phyloP scores from a whole-genome alignment of 1,140 invertebrate species.

The Laupala kohalensis region DNA sequence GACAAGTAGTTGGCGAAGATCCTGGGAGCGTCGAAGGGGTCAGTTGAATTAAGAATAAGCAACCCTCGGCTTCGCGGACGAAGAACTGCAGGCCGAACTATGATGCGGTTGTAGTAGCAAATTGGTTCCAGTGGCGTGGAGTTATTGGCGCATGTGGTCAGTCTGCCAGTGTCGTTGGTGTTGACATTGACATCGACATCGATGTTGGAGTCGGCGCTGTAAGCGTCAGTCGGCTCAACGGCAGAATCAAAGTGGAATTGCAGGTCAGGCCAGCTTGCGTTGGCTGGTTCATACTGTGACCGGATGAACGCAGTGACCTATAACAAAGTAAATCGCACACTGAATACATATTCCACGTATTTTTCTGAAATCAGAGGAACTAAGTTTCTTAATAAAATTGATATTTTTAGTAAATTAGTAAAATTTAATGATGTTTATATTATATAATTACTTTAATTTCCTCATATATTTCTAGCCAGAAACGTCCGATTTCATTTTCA shows the following conservation, averaged over 20 bases:
- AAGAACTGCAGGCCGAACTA: slow-evolving; percentile 26
- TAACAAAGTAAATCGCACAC: no score
- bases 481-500: no score
- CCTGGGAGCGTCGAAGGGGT: slow-evolving; percentile 44
- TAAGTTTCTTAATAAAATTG: no score
- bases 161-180: slow-evolving; percentile 33
- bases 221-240: slow-evolving; percentile 20
- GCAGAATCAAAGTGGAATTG: slow-evolving; percentile 57
- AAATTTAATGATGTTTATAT: no score
- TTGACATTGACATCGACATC: neutral
- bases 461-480: no score
- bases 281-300: slow-evolving; percentile 37
- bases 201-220: slow-evolving; percentile 29
- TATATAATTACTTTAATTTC: no score
- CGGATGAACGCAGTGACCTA: neutral
- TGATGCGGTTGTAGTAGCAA: slow-evolving; percentile 7
- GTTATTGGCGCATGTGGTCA: slow-evolving; percentile 41
- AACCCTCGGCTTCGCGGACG: slow-evolving; percentile 41
- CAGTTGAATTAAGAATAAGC: slow-evolving; percentile 36
- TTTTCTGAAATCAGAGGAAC: no score
- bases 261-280: slow-evolving; percentile 61
- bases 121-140: neutral
- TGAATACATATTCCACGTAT: no score
- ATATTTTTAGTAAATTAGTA: no score
- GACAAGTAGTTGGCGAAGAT: slow-evolving; percentile 52